phyloP scores from a whole-genome alignment of 2,797 vertebrate genomes.

The Pteronotus mesoamericanus region DNA sequence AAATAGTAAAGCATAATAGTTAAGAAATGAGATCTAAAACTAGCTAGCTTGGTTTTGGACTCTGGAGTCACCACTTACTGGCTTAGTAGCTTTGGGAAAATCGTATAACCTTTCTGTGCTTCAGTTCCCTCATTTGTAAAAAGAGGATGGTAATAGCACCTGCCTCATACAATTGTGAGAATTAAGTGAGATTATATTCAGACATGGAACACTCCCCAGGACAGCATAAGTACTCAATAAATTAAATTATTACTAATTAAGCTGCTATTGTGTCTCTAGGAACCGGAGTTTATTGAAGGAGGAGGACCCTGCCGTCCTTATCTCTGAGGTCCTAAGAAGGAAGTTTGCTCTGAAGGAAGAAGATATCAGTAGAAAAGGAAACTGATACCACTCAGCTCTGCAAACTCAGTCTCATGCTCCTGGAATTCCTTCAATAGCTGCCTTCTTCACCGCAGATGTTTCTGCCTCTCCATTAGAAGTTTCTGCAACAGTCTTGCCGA shows the following conservation, averaged over 20 bases:
- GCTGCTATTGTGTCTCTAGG: constrained; percentile 70
- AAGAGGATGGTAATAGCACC: neutral
- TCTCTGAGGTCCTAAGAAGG: constrained; percentile 94
- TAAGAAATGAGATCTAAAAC: constrained; percentile 1
- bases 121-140: neutral
- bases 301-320: constrained; percentile 93
- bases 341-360: constrained; percentile 96
- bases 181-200: neutral
- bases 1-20: constrained; percentile 30
- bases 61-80: neutral
- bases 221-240: constrained; percentile 13
- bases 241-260: neutral
- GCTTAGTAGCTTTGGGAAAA: neutral
- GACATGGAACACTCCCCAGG: neutral
- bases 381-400: constrained; percentile 75
- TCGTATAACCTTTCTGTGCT: neutral
- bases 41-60: constrained; percentile 24
- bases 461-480: constrained; percentile 63
- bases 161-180: neutral
- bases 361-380: constrained; percentile 83
- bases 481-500: constrained; percentile 51
- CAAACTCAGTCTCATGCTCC: constrained; percentile 73
- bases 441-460: constrained; percentile 74
- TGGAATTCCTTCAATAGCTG: constrained; percentile 77
- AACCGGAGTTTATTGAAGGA: constrained; percentile 91